Evolutionary conservation across 2,888 invertebrate genomes (phyloP).

Genomic region (Strigamia maritima): DNA sequence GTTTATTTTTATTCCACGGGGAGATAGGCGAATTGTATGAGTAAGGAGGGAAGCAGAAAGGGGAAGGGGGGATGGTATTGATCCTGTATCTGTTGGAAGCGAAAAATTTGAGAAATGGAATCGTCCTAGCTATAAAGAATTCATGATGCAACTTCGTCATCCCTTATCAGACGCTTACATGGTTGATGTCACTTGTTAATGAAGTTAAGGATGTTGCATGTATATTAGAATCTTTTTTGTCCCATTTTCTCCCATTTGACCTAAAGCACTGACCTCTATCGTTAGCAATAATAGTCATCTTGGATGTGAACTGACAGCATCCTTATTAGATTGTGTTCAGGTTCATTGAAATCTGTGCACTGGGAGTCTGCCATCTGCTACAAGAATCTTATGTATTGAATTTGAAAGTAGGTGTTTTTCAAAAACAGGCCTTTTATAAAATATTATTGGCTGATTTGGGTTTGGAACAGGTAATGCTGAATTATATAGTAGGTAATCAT

Average conservation of each 20-base stretch:
- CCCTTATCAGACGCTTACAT: slow-evolving; percentile 26
- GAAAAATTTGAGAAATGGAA: slow-evolving; percentile 27
- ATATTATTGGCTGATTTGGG: not conserved
- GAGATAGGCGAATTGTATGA: slow-evolving; percentile 5
- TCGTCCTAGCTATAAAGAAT: slow-evolving; percentile 16
- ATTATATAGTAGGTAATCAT: no score
- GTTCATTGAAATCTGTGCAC: slow-evolving; percentile 27
- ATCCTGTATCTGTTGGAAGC: slow-evolving; percentile 24
- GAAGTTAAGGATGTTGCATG: slow-evolving; percentile 14
- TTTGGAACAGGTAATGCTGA: not conserved
- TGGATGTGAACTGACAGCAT: slow-evolving; percentile 29
- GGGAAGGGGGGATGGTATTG: slow-evolving; percentile 2
- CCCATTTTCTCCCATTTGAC: not conserved
- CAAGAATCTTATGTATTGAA: slow-evolving; percentile 21
- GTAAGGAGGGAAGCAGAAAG: slow-evolving; percentile 3
- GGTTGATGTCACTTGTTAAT: slow-evolving; percentile 25
- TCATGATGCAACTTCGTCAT: slow-evolving; percentile 25
- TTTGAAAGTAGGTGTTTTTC: slow-evolving; percentile 10
- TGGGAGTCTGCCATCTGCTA: slow-evolving; percentile 27
- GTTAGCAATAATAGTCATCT: slow-evolving; percentile 29
- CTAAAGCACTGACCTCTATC: slow-evolving; percentile 22
- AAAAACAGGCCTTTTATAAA: not conserved
- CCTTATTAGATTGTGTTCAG: slow-evolving; percentile 29
- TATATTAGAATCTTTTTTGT: slow-evolving; percentile 8
- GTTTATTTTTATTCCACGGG: slow-evolving; percentile 17